Conservation (phyloP, 2,888 invertebrate species). For the Tolmerus cingulatus region DNA sequence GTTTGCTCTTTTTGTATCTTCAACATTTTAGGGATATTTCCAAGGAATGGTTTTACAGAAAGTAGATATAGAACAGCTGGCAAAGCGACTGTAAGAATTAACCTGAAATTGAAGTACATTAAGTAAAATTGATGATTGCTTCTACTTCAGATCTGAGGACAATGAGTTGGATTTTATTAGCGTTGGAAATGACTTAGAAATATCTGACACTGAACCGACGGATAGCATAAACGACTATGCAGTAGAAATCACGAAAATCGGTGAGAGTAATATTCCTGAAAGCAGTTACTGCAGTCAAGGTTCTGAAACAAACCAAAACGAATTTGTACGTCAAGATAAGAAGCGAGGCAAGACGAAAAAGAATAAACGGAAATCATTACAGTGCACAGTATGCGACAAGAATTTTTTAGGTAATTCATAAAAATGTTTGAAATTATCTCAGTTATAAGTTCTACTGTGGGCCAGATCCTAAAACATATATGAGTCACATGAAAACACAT, state of each 20-base stretch:
- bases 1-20: not conserved
- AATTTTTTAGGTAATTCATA: conserved; percentile 22
- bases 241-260: not conserved
- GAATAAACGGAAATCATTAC: not conserved
- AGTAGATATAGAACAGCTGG: conserved; percentile 12
- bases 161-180: conserved; percentile 9
- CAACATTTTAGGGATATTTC: not conserved
- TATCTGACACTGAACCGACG: not conserved
- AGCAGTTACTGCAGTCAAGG: not conserved
- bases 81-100: not conserved
- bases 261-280: not conserved
- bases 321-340: not conserved
- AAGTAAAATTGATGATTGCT: not conserved
- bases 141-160: not conserved
- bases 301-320: not conserved
- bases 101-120: not conserved
- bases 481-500: conserved; percentile 20
- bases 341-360: not conserved
- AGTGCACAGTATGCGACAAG: conserved; percentile 37
- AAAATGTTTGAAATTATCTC: not conserved
- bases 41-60: conserved; percentile 42
- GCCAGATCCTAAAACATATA: conserved; percentile 2
- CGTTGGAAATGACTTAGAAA: not conserved
- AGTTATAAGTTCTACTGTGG: not conserved
- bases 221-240: not conserved